Conservation (phyloP, 2,888 invertebrate genomes). For the Eutolmus rufibarbis region DNA sequence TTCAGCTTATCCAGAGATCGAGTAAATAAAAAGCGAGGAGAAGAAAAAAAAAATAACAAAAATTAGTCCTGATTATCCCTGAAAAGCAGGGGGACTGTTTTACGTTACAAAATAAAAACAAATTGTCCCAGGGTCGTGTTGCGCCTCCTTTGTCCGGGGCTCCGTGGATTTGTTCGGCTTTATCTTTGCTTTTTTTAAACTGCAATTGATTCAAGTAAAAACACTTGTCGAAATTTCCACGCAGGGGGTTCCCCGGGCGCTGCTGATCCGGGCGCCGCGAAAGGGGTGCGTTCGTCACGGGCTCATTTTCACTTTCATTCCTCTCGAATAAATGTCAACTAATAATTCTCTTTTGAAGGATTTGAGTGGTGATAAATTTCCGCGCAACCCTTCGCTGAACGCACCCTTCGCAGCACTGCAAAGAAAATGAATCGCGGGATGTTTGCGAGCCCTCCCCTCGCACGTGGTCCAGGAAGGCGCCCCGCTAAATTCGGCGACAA, state of each 20-base stretch:
- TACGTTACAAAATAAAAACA: not conserved
- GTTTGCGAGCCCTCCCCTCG: not conserved
- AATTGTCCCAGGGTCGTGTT: not conserved
- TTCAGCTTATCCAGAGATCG: not conserved
- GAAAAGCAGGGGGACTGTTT: not conserved
- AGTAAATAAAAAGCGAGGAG: not conserved
- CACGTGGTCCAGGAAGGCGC: not conserved
- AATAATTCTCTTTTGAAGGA: not conserved
- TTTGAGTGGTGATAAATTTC: not conserved
- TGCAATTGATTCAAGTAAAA: slow-evolving; percentile 1
- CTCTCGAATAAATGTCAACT: slow-evolving; percentile 27
- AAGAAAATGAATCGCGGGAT: not conserved
- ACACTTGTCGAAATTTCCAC: slow-evolving; percentile 36
- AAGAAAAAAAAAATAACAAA: not conserved
- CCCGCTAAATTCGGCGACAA: not conserved
- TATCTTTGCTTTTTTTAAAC: not conserved
- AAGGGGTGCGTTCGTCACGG: not conserved
- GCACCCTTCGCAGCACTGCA: not conserved
- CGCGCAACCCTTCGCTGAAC: not conserved
- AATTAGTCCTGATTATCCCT: not conserved
- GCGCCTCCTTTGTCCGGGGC: not conserved
- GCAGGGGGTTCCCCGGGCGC: not conserved
- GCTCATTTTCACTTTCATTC: slow-evolving; percentile 20
- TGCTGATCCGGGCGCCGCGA: too few relatives aligned
- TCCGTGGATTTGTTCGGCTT: not conserved